phyloP scores from a whole-genome alignment of 2,113 vertebrate species.

The Leptocoma aspasia region DNA sequence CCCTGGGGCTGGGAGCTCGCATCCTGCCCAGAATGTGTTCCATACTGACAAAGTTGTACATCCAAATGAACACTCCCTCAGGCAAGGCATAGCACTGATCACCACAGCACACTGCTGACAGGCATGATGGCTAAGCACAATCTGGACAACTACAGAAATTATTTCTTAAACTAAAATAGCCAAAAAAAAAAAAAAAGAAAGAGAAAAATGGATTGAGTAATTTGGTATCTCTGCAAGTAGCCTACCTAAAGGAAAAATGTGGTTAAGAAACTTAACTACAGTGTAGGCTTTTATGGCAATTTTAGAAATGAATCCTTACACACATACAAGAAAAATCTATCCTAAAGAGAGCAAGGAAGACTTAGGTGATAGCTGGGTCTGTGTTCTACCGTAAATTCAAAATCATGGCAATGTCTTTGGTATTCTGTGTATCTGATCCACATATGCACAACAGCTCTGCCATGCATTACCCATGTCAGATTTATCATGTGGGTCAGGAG shows the following conservation, averaged over 20 bases:
- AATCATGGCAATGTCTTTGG: neutral
- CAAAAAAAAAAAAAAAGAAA: neutral
- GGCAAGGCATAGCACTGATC: neutral
- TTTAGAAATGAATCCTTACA: neutral
- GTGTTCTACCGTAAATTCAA: neutral
- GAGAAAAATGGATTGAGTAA: neutral
- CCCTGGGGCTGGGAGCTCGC: neutral
- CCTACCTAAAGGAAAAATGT: neutral
- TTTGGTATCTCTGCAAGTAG: neutral
- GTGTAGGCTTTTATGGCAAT: neutral
- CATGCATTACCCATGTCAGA: neutral
- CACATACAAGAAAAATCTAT: fast-evolving
- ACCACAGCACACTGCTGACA: neutral
- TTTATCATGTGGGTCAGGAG: neutral
- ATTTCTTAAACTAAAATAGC: neutral
- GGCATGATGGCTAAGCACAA: neutral
- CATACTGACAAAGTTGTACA: neutral
- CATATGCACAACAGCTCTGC: neutral
- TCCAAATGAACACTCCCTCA: neutral
- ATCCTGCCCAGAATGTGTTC: neutral
- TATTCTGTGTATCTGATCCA: neutral
- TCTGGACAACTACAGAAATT: neutral
- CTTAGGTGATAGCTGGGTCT: neutral
- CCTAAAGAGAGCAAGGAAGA: neutral
- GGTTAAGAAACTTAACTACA: neutral